Evolutionary conservation across 2,113 vertebrate genomes (phyloP), one percentile per base, ranked within the genome.

Genomic region (Alces alces): DNA sequence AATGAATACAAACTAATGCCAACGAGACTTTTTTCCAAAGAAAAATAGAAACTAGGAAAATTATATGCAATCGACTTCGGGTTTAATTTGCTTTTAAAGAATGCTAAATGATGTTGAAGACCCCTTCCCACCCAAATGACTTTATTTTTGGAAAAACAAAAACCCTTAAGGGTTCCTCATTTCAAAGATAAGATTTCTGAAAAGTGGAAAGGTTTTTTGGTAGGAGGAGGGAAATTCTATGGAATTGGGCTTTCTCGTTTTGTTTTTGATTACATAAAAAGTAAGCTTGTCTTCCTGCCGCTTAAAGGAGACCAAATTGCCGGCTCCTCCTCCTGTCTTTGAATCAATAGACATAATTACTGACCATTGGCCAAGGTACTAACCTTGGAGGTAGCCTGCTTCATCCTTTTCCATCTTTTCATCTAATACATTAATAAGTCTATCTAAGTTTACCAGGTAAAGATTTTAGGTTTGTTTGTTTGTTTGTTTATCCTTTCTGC

Each of bases 11-110:
- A 55, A 84, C 45, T 58, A 45, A 47, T 45, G 45, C n/a, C 19
- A n/a, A 57, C 45, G 73, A 73, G 50, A 84, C 93, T 92, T 96
- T 95, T 97, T 93, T 64, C 14, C 54, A 87, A 54, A 73, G 61
- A 73, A 64, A 87, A 85, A 30, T 54, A 6, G 50, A 27, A 47
- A 45, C 91, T 64, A 79, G 61, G n/a, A 36, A 89, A 82, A 14
- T 82, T 43, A 43, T n/a, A 19, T 60, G 82, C 30, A 17, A 1
- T 57, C 2, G 27, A 0, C 43, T 5, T 93, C 45, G 58, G 39
- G 33, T 36, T 83, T 83, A 58, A 61, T 88, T 90, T 96, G 36
- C 6, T 80, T 93, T 92, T 92, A 54, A 89, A 78, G 45, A 86
- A 45, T 33, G 45, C 70, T 91, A 27, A 60, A 13, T 88, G 43